Evolutionary conservation across 2,888 invertebrate genomes (phyloP), one percentile per base, ranked within the genome.

Genomic region (Agrotis clavis): DNA sequence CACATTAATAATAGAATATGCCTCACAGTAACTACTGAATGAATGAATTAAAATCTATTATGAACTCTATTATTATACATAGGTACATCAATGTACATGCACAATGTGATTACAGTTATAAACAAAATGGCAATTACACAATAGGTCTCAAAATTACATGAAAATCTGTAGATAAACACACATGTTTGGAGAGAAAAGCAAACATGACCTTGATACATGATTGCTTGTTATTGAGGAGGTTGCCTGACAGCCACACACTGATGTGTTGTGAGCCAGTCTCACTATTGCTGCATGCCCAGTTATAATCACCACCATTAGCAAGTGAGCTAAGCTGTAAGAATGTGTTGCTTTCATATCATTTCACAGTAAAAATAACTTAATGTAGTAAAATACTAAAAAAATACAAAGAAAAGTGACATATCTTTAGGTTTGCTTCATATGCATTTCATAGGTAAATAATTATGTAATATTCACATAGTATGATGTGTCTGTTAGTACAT

Each of bases 181-280:
- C 59, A 62, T 67, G 79, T 59, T 62, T n/a, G 4, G 11, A 47
- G 18, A 62, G 45, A 21, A 54, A 53, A 78, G 54, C 65, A 83
- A 75, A 81, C 63, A 67, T 83, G 81, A 71, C 81, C 77, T 83
- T 81, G 84, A 69, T 19, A n/a, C 48, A 63, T 66, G 63, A 54
- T 65, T 35, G 61, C 79, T 72, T 79, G 62, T 72, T 82, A 79
- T 65, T 57, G 21, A 67, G 71, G 61, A 59, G 60, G 21, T 50
- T 0, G 1, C 11, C 25, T 62, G 30, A 59, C 30, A 41, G 41
- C 41, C 11, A 16, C 25, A 13, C 2, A 9, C 18, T 18, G 4
- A 3, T 61, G n/a, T 51, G 45, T 30, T n/a, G 48, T 45, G 54
- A 50, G 30, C 9, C 2, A 21, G 16, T 11, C 65, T 35, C 21